Evolutionary conservation across 2,113 vertebrate genomes (phyloP).

Genomic region (Sphaerodactylus townsendi): DNA sequence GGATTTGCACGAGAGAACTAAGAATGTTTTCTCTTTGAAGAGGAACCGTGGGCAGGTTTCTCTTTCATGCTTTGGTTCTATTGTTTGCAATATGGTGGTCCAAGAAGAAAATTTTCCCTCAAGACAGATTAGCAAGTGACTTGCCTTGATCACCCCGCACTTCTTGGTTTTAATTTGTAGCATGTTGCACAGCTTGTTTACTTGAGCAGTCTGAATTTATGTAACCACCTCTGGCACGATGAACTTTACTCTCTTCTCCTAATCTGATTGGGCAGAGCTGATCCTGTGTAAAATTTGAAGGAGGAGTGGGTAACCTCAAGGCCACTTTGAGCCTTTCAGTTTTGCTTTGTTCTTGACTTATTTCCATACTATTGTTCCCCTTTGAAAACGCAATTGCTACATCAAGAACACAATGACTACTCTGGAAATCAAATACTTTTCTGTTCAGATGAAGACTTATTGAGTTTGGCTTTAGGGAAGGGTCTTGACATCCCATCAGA

Average conservation of each 20-base stretch:
- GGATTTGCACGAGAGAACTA: background rate
- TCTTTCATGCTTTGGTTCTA: conserved; percentile 3
- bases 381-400: background rate
- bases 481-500: background rate
- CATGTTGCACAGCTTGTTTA: background rate
- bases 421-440: background rate
- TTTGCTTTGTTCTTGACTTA: background rate
- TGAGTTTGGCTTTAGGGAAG: background rate
- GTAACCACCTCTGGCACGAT: background rate
- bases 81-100: background rate
- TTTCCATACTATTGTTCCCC: background rate
- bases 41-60: background rate
- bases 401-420: background rate
- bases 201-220: background rate
- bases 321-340: background rate
- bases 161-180: background rate
- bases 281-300: background rate
- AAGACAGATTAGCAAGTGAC: background rate
- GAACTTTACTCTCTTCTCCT: background rate
- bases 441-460: background rate
- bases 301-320: background rate
- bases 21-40: background rate
- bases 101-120: background rate
- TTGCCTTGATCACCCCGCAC: background rate
- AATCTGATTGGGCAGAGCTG: background rate